A percentile compares a stretch with the other conserved stretches of the same genome.
Conservation (phyloP, 2,888 invertebrate genomes). For the Hirtodrosophila alboralis region DNA sequence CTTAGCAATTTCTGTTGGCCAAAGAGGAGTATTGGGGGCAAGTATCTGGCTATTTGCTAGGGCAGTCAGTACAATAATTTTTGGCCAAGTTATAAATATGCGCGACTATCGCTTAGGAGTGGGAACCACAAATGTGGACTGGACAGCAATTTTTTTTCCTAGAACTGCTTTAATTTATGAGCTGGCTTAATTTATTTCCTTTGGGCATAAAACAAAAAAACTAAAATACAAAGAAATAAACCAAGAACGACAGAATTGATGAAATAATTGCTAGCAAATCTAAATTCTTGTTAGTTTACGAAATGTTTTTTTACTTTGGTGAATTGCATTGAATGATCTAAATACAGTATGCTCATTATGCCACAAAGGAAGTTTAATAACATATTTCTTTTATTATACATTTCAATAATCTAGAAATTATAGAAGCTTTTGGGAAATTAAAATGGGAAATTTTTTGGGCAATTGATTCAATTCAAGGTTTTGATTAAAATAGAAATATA, state of each 20-base stretch:
- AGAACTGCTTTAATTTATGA: constrained; percentile 70
- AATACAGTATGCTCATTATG: constrained; percentile 11
- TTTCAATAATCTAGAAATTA: too few species aligned
- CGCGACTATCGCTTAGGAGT: constrained; percentile 17
- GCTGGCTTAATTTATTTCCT: constrained; percentile 78
- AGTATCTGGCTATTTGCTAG: constrained; percentile 15
- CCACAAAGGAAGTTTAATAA: not conserved
- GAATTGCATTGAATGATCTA: not conserved
- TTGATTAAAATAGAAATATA: too few species aligned
- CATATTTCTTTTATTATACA: too few species aligned
- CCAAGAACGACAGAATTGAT: constrained; percentile 9
- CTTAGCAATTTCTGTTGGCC: constrained; percentile 51
- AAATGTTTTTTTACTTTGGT: not conserved
- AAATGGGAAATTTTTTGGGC: too few species aligned
- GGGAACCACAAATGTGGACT: constrained; percentile 44
- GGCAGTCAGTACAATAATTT: constrained; percentile 38
- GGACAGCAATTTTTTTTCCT: constrained; percentile 53
- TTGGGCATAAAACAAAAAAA: constrained; percentile 20
- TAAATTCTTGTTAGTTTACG: constrained; percentile 17
- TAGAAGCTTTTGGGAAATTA: too few species aligned
- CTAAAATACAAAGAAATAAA: constrained; percentile 4
- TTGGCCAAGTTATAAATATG: constrained; percentile 61
- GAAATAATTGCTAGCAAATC: constrained; percentile 39
- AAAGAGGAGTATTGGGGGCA: constrained; percentile 2
- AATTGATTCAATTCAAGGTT: too few species aligned